phyloP scores from a whole-genome alignment of 2,113 vertebrate genomes.

The human (Homo sapiens) region DNA sequence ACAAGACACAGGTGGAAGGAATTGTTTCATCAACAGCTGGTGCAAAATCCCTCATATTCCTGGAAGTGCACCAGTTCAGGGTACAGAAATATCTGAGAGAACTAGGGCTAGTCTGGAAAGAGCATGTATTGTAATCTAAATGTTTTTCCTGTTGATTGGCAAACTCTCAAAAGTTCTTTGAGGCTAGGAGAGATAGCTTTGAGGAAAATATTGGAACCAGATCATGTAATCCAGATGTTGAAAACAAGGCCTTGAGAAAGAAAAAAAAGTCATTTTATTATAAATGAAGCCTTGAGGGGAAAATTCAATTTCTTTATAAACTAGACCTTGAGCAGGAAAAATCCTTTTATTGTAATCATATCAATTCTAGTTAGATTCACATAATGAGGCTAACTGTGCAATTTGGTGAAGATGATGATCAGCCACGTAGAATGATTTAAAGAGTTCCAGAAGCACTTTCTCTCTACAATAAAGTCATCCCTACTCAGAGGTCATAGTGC shows the following conservation, averaged over 20 bases:
- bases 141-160: slow-evolving; percentile 63
- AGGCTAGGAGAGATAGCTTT: slow-evolving; percentile 58
- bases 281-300: slow-evolving; percentile 4
- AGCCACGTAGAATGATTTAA: slow-evolving; percentile 44
- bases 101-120: slow-evolving; percentile 30
- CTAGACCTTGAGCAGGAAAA: slow-evolving; percentile 44
- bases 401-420: slow-evolving; percentile 52
- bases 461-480: slow-evolving; percentile 29
- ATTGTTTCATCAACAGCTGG: slow-evolving; percentile 74
- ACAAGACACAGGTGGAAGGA: slow-evolving; percentile 72
- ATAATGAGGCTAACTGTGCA: slow-evolving; percentile 54
- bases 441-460: slow-evolving; percentile 27
- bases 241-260: slow-evolving; percentile 8
- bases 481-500: background rate
- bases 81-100: slow-evolving; percentile 54
- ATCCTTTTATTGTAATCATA: slow-evolving; percentile 63
- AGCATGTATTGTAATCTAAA: slow-evolving; percentile 61
- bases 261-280: background rate
- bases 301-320: slow-evolving; percentile 46
- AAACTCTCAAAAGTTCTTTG: slow-evolving; percentile 60
- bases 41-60: slow-evolving; percentile 58
- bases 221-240: slow-evolving; percentile 74
- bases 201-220: slow-evolving; percentile 66
- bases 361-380: slow-evolving; percentile 54
- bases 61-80: slow-evolving; percentile 60